A percentile compares a stretch with the other conserved stretches of the same genome.
Evolutionary conservation across 1,140 invertebrate species (phyloP).

Genomic region (Platyura marginata): DNA sequence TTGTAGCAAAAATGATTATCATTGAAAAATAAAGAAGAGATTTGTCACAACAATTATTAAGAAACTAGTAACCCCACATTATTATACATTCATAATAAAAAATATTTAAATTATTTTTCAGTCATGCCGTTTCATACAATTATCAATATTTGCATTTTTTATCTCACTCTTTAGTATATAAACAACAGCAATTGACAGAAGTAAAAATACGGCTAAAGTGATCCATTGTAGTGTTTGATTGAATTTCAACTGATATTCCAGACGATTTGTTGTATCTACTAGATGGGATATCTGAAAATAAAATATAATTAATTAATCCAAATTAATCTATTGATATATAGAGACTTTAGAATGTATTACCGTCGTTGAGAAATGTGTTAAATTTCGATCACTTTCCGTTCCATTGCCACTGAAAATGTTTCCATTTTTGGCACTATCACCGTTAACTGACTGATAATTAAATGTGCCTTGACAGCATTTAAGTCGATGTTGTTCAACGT

Average conservation of each 20-base stretch:
- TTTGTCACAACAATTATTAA: no score
- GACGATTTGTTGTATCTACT: background rate
- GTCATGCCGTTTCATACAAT: background rate
- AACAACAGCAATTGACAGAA: background rate
- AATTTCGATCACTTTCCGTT: background rate
- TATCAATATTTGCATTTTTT: background rate
- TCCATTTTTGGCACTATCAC: background rate
- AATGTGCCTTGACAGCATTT: background rate
- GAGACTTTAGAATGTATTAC: no score
- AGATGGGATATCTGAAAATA: background rate
- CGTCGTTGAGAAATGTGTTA: background rate
- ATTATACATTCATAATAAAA: no score
- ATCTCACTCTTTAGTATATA: conserved; percentile 4
- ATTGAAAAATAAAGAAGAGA: no score
- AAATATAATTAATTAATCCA: background rate
- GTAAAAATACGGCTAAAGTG: background rate
- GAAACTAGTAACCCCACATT: no score
- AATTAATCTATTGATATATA: no score
- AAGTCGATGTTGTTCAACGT: conserved; percentile 4
- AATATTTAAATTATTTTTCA: no score
- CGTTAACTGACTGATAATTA: background rate
- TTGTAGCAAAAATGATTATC: no score
- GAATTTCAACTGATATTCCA: conserved; percentile 1
- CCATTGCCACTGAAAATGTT: background rate
- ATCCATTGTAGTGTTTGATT: conserved; percentile 2